These are phyloP conservation scores for Tanypteryx hageni DNA, from an alignment of 2,888 invertebrate species.

Conservation along the genomic window DNA sequence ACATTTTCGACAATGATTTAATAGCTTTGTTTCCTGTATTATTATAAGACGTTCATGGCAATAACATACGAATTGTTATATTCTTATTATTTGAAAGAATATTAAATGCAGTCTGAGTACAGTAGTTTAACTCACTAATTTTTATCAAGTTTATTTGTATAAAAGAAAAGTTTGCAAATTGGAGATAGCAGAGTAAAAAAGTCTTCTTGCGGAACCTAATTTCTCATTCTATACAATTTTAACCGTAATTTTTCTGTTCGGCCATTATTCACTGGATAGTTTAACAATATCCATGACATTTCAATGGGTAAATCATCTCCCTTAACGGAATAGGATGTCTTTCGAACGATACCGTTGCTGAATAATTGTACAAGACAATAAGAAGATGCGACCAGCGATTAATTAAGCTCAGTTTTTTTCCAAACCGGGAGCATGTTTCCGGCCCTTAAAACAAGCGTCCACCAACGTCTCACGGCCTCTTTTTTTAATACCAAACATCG, in stretches of 20 bases:
- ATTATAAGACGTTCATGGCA: too few relatives aligned
- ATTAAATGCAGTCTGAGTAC: too few relatives aligned
- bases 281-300: neutral
- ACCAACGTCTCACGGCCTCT: slow-evolving; percentile 9
- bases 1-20: too few relatives aligned
- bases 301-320: neutral
- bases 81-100: too few relatives aligned
- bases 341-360: neutral
- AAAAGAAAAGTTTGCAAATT: too few relatives aligned
- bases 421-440: neutral
- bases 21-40: too few relatives aligned
- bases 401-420: neutral
- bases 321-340: neutral
- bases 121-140: too few relatives aligned
- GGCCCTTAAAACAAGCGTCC: neutral
- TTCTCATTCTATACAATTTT: neutral
- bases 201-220: neutral
- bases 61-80: too few relatives aligned
- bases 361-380: neutral
- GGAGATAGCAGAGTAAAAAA: too few relatives aligned
- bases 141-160: too few relatives aligned
- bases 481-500: neutral
- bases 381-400: neutral
- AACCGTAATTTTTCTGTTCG: neutral
- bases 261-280: neutral